Percentiles rank a stretch among this genome's conserved stretches.
Evolutionary conservation across 2,113 vertebrate species (phyloP).

Genomic region (Pteronura brasiliensis): DNA sequence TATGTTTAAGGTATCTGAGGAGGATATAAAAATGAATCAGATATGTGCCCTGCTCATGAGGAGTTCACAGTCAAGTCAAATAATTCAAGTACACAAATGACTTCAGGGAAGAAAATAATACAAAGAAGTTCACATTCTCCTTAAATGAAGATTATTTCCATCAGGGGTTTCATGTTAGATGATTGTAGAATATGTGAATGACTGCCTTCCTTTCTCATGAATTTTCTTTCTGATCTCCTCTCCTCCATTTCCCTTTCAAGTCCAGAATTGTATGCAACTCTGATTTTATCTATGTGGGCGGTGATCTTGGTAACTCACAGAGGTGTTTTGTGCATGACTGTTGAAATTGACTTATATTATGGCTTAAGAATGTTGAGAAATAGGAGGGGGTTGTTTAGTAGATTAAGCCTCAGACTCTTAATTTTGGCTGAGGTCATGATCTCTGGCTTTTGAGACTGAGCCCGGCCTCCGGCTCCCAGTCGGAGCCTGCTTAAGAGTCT

Average conservation of each 20-base stretch:
- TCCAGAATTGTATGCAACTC: neutral
- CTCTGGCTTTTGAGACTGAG: neutral
- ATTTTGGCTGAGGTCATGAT: neutral
- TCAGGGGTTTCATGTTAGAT: neutral
- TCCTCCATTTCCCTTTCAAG: neutral
- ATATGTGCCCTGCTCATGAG: neutral
- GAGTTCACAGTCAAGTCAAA: neutral
- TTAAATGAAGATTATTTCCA: neutral
- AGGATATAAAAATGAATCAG: neutral
- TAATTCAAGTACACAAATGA: neutral
- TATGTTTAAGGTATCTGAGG: neutral
- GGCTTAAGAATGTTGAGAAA: neutral
- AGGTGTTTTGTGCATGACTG: neutral
- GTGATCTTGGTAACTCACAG: neutral
- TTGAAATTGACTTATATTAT: neutral
- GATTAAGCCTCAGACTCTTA: neutral
- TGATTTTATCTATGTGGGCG: neutral
- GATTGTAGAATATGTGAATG: neutral
- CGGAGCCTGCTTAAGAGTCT: neutral
- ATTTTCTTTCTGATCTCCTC: neutral
- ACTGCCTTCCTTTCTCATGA: neutral
- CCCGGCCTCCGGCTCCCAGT: neutral
- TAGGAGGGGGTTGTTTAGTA: neutral
- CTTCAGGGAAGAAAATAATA: neutral
- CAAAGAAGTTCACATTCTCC: neutral